These are phyloP conservation scores for Caenorhabditis afra DNA, from an alignment of 2,888 invertebrate species.

Conservation along the genomic window DNA sequence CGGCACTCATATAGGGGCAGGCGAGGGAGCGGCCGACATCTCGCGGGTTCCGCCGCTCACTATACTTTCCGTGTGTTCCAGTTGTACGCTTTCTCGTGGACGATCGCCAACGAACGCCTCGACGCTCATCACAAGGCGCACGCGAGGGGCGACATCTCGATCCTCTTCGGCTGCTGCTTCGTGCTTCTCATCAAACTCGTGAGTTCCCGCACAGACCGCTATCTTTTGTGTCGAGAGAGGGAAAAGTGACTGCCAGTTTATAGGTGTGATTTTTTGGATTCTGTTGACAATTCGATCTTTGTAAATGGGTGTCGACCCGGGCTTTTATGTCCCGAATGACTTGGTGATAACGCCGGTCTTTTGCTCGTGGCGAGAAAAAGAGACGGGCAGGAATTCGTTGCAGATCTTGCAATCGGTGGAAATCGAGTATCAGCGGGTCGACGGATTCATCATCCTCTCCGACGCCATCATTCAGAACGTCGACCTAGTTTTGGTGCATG, in stretches of 20 bases:
- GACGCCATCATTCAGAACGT: constrained; percentile 66
- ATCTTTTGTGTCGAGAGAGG: background rate
- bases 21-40: background rate
- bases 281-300: constrained; percentile 33
- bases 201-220: constrained; percentile 34
- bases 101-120: constrained; percentile 70
- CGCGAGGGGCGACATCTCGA: constrained; percentile 77
- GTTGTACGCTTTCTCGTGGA: constrained; percentile 70
- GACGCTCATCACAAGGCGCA: constrained; percentile 80
- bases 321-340: constrained; percentile 12
- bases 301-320: constrained; percentile 15
- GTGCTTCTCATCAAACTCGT: constrained; percentile 76
- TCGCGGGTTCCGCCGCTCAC: background rate
- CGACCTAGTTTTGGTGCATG: constrained; percentile 66
- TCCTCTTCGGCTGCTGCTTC: constrained; percentile 77
- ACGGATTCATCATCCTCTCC: constrained; percentile 65
- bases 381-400: constrained; percentile 11
- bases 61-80: constrained; percentile 44
- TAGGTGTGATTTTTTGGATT: constrained; percentile 53
- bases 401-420: constrained; percentile 69
- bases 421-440: constrained; percentile 70
- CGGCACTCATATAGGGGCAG: background rate
- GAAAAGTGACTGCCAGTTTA: constrained; percentile 4
- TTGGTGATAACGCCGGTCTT: constrained; percentile 34
- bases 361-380: constrained; percentile 10